Base-by-base conservation (phyloP, 2,113 vertebrate genomes). In the Callorhinus ursinus region DNA sequence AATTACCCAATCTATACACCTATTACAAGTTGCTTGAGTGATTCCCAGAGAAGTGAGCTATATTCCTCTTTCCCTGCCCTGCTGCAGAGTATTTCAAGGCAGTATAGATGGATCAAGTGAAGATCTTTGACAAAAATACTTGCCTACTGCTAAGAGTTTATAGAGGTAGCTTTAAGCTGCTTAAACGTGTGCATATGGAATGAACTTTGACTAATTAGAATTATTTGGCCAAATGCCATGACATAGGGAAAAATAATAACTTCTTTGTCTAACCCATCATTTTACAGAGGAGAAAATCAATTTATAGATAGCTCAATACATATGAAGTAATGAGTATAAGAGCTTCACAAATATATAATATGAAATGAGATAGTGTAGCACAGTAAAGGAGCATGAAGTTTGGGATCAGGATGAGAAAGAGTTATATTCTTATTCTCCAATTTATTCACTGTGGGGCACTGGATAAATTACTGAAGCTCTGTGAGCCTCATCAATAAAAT, bases 1-100 rank as follows among this genome's bases (percentile, higher is more conserved):
- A 97, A 98, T 97, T 94, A 96, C 71, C 81, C 81, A 97, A 96
- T 96, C 92, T 96, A 51, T 82, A 76, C 77, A 94, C 90, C 81
- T 94, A 90, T 96, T 94, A 84, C 74, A 76, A 81, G 53, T 94
- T 87, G 33, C 36, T 95, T 91, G 74, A 93, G 72, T 84, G 51
- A 86, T 83, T 93, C 33, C 61, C 51, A 84, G 65, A 61, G 51
- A 94, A 91, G 49, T 24, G 57, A 86, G 55, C 39, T 82, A 16
- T n/a, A 65, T 51, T 49, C n/a, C 14, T 63, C 13, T 83, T 96
- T 61, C 46, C 3, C 77, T 71, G 12, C 6, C 46, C 21, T 69
- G 49, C 21, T 77, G 3, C 24, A 72, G 26, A n/a, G 8, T 88
- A 24, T 79, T 12, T 79, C 46, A 90, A 67, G 63, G 61, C 3